Evolutionary conservation across 1,140 invertebrate genomes (phyloP).

Genomic region (Drosophila novamexicana): DNA sequence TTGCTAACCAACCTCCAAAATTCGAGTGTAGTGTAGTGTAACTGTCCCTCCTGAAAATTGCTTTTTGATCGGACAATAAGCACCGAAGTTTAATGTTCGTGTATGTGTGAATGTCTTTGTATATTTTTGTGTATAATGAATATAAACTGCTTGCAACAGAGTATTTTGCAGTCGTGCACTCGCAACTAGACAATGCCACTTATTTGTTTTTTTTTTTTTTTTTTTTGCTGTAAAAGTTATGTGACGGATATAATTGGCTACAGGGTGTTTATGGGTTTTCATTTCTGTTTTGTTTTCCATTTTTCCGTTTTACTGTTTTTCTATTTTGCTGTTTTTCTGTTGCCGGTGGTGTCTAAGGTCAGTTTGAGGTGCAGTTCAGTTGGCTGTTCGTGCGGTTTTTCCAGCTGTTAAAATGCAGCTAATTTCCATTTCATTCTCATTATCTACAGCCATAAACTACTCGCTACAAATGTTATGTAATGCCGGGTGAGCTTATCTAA

Average conservation of each 20-base stretch:
- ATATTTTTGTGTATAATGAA: no score
- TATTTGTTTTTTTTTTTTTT: not conserved
- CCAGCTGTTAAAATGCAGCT: constrained; percentile 37
- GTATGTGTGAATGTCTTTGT: not conserved
- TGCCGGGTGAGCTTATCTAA: constrained; percentile 55
- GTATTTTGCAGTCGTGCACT: no score
- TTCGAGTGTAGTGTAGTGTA: no score
- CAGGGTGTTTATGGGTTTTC: not conserved
- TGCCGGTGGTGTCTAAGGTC: constrained; percentile 73
- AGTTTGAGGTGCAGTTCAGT: constrained; percentile 53
- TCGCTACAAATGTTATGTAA: constrained; percentile 57
- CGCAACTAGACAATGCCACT: no score
- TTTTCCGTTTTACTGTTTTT: constrained; percentile 23
- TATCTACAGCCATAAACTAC: constrained; percentile 70
- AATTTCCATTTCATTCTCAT: constrained; percentile 55
- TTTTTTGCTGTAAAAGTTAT: not conserved
- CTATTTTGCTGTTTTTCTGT: constrained; percentile 14
- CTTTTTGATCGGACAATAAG: no score
- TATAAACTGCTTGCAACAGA: no score
- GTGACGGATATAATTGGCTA: not conserved
- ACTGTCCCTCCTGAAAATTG: no score
- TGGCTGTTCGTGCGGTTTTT: constrained; percentile 14
- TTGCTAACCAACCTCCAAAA: no score
- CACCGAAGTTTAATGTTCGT: no score
- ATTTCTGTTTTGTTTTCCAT: not conserved